A percentile compares a stretch with the other conserved stretches of the same genome.
phyloP scores from a whole-genome alignment of 2,797 vertebrate species.

The Protonibea diacanthus region DNA sequence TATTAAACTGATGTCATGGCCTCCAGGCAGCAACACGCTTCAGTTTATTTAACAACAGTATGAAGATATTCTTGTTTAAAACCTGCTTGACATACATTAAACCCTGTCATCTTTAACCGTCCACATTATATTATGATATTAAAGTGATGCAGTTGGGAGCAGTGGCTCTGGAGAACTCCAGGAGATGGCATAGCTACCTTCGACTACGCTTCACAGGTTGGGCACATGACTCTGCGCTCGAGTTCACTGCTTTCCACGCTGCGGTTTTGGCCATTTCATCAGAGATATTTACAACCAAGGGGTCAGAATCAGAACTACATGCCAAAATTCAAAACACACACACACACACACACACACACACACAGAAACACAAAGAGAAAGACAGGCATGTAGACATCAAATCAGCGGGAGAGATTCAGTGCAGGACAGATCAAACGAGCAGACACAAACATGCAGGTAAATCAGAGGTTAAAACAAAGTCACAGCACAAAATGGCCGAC shows the following conservation, averaged over 20 bases:
- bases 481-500: constrained; percentile 26
- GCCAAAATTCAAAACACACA: constrained; percentile 78
- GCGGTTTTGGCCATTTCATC: constrained; percentile 94
- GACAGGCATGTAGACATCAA: constrained; percentile 54
- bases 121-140: neutral
- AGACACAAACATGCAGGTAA: constrained; percentile 61
- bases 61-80: constrained; percentile 2
- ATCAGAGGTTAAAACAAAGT: constrained; percentile 36
- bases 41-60: neutral
- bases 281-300: constrained; percentile 94
- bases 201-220: constrained; percentile 88
- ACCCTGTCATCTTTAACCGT: neutral
- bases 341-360: neutral
- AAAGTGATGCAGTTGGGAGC: constrained; percentile 2
- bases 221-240: constrained; percentile 86
- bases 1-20: neutral
- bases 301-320: constrained; percentile 88
- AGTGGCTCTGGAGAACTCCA: constrained; percentile 40
- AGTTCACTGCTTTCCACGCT: constrained; percentile 91
- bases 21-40: neutral
- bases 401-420: constrained; percentile 42
- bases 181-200: constrained; percentile 88
- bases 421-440: constrained; percentile 54
- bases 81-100: neutral
- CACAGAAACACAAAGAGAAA: constrained; percentile 58